Conservation (phyloP, 2,797 vertebrate species). For the Sarcoramphus papa region DNA sequence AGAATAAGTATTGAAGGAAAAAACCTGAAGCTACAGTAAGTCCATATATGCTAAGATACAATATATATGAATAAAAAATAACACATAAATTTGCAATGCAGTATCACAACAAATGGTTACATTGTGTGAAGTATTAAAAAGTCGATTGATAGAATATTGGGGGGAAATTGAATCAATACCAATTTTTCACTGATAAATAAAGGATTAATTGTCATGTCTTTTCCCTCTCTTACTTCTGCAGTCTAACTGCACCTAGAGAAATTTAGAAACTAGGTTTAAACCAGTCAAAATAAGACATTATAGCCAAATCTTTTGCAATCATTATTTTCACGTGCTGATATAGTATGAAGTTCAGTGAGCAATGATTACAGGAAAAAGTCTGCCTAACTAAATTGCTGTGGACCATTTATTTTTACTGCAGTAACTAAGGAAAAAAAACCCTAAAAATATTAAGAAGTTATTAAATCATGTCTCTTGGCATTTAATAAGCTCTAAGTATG, state of each 20-base stretch:
- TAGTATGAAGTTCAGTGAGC: neutral
- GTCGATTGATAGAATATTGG: neutral
- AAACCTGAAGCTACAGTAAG: neutral
- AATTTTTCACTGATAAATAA: neutral
- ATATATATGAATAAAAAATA: neutral
- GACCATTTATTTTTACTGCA: neutral
- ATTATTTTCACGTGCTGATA: neutral
- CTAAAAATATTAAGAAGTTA: neutral
- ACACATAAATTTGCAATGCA: neutral
- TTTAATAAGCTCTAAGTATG: neutral
- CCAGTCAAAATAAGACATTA: neutral
- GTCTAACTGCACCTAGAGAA: neutral
- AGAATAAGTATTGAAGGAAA: neutral
- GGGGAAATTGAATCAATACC: neutral
- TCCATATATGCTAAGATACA: neutral
- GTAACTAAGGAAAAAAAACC: neutral
- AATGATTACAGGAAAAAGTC: neutral
- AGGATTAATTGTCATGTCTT: neutral
- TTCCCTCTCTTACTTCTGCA: neutral
- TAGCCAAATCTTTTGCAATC: neutral
- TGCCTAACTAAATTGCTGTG: neutral
- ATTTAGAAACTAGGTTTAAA: neutral
- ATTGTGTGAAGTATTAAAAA: neutral
- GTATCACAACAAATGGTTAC: neutral
- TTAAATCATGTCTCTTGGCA: neutral